Evolutionary conservation across 92 coral and sea anemone species (phyloP), one percentile per base, ranked within the genome.

Genomic region (Umimayanthus chanpuru): DNA sequence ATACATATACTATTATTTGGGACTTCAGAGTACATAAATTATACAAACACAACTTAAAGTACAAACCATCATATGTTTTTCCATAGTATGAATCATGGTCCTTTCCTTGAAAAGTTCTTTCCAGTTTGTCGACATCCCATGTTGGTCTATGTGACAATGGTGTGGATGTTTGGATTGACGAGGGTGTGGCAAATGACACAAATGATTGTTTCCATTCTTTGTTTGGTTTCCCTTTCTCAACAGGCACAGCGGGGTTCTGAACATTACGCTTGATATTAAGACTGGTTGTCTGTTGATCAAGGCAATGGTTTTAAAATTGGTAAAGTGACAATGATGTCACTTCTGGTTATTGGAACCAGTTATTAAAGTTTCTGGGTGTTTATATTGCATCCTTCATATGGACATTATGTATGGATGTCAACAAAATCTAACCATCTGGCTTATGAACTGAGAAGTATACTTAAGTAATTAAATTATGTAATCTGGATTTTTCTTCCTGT

Each of bases 11-110:
- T n/a, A n/a, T n/a, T n/a, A n/a, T n/a, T n/a, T n/a, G n/a, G n/a
- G n/a, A n/a, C n/a, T n/a, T n/a, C n/a, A n/a, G n/a, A n/a, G 76
- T 26, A 29, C 77, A 72, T 26, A n/a, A 36, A 32, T 15, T 1
- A 61, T 8, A 14, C 7, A 41, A 81, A 58, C 39, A 15, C 30
- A 58, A 38, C 0, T 28, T 9, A 3, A 61, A 6, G 21, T 43
- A 70, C 86, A 43, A 67, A 82, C 86, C 77, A 82, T 82, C 58
- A 68, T 82, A 82, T 41, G 73, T 41, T 43, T 41, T 82, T 43
- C 32, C 77, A 67, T 25, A 43, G 12, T 26, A 43, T 11, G 77
- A 67, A 26, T 26, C 64, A 11, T 67, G 23, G 9, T 68, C 64
- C 39, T 68, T 82, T 82, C 40, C 86, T 44, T 66, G 77, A 43